phyloP scores from a whole-genome alignment of 2,113 vertebrate species.

The Trachemys scripta region DNA sequence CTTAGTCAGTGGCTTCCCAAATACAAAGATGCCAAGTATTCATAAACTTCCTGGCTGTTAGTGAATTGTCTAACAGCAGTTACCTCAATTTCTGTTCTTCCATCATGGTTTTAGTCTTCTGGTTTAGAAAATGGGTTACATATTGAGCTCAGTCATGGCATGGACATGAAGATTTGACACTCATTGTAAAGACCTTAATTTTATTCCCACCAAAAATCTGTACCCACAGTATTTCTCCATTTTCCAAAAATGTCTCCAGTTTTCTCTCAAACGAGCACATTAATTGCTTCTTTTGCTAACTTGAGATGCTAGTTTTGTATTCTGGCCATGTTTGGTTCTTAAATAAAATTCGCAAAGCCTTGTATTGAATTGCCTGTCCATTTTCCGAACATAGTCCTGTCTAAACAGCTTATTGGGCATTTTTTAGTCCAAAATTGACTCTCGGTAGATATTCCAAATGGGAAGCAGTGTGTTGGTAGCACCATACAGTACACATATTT shows the following conservation, averaged over 20 bases:
- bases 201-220: neutral
- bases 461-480: neutral
- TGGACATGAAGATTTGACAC: neutral
- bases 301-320: constrained; percentile 43
- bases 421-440: neutral
- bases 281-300: constrained; percentile 28
- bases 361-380: neutral
- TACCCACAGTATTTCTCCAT: constrained; percentile 19
- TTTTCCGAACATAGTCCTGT: neutral
- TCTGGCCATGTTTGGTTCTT: constrained; percentile 20
- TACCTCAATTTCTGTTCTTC: constrained; percentile 52
- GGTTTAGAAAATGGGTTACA: neutral
- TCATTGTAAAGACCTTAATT: neutral
- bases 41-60: constrained; percentile 1
- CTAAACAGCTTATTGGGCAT: neutral
- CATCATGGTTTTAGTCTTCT: neutral
- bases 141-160: neutral
- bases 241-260: constrained; percentile 14
- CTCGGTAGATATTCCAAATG: neutral
- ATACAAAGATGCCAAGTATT: neutral
- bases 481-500: fast-evolving
- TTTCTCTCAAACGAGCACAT: constrained; percentile 42
- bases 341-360: constrained; percentile 56
- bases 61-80: constrained; percentile 15
- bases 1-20: constrained; percentile 28